Evolutionary conservation across 2,113 vertebrate species (phyloP), one percentile per base, ranked within the genome.

Genomic region (Hemiscyllium ocellatum): DNA sequence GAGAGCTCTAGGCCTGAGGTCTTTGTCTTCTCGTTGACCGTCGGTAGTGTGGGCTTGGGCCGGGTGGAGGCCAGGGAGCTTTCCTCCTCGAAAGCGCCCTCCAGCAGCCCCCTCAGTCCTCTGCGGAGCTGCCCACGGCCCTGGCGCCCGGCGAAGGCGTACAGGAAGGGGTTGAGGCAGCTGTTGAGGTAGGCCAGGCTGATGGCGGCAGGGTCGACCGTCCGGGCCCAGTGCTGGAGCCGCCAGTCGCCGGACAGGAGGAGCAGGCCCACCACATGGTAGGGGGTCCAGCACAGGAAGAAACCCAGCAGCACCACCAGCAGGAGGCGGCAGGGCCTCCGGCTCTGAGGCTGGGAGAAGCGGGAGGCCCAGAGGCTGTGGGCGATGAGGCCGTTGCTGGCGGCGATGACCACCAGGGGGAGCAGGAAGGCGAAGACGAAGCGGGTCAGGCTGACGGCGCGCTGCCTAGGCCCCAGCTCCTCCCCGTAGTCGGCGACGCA

Each of bases 261-360:
- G 96, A 98, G 96, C 1, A 99, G 97, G 86, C 98, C 96, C 95
- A 99, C 96, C 0, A 97, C 96, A 66, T 99, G 98, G 97, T 98
- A 99, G 52, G 99, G 98, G 1, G 98, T 97, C 98, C 99, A 99
- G 96, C 98, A 99, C 42, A 98, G 93, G 96, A 99, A 99, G 97
- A 99, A 99, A 0, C 98, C 98, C 96, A 97, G 3, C 0, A 99
- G 1, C 47, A 98, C 76, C 0, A 96, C 76, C 0, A 96, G 96
- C 0, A 98, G 78, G 52, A 98, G 97, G 13, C 97, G 97, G 0
- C 98, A 96, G 0, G 97, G 96, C 10, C 97, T 97, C 5, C 96
- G 96, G 37, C 10, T 61, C 56, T 8, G 4, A 7, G 70, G 70
- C 70, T 97, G 97, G 2, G 96, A 94, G 0, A 96, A 42, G 0